These are phyloP conservation scores for Castor canadensis DNA, from an alignment of 2,113 vertebrate species.

Conservation along the genomic window DNA sequence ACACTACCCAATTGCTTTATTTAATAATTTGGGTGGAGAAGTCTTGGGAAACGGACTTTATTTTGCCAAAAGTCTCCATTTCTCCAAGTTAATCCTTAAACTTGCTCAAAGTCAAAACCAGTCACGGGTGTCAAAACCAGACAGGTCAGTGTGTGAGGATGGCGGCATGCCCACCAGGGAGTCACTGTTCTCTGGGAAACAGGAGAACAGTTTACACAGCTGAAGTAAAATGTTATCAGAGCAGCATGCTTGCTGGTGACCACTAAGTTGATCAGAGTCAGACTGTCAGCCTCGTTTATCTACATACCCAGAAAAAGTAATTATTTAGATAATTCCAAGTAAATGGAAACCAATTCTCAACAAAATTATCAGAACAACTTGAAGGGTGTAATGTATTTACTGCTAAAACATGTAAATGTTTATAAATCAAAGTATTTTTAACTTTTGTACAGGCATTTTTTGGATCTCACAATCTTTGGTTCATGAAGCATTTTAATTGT, in stretches of 20 bases:
- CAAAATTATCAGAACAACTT: not conserved
- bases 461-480: not conserved
- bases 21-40: not conserved
- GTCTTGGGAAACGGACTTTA: too few relatives aligned
- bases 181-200: not conserved
- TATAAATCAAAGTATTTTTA: not conserved
- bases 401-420: not conserved
- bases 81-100: not conserved
- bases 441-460: not conserved
- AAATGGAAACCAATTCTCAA: not conserved
- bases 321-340: not conserved
- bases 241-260: not conserved
- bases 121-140: fast-evolving
- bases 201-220: not conserved
- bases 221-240: not conserved
- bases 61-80: too few relatives aligned
- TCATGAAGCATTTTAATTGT: not conserved
- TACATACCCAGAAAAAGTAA: not conserved
- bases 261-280: not conserved
- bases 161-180: not conserved
- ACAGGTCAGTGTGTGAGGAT: not conserved
- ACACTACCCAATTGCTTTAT: not conserved
- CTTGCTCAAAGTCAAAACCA: fast-evolving
- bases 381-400: not conserved
- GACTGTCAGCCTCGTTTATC: not conserved